Evolutionary conservation across 2,113 vertebrate genomes (phyloP).

Genomic region (Drymodes brunneopygia): DNA sequence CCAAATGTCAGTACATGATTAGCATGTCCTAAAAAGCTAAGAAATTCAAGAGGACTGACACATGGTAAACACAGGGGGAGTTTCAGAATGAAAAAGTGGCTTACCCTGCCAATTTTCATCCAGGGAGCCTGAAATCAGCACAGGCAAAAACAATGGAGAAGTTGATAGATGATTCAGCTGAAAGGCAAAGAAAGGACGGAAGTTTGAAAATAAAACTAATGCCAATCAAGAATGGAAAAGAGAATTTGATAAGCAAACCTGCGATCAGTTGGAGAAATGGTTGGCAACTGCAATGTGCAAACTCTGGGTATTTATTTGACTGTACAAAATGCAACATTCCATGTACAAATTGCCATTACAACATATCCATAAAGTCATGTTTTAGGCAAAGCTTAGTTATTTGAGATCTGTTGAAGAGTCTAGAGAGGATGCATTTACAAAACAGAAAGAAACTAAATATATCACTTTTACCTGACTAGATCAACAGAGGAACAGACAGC

Average conservation of each 20-base stretch:
- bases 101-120: neutral
- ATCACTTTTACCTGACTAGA: neutral
- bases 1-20: neutral
- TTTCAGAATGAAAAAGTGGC: neutral
- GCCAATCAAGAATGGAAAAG: neutral
- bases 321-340: neutral
- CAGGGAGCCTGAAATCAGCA: neutral
- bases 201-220: neutral
- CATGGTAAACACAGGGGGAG: neutral
- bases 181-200: neutral
- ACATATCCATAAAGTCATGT: neutral
- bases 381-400: neutral
- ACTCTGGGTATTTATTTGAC: neutral
- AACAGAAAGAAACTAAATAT: neutral
- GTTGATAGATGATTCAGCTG: neutral
- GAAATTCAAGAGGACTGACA: neutral
- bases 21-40: neutral
- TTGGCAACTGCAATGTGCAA: neutral
- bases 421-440: neutral
- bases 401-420: neutral
- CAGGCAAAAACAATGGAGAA: neutral
- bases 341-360: neutral
- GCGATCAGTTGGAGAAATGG: neutral
- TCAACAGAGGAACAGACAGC: neutral
- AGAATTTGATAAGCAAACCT: neutral